Base-by-base conservation (phyloP, 1,140 invertebrate genomes). In the Trichonephila clavata region DNA sequence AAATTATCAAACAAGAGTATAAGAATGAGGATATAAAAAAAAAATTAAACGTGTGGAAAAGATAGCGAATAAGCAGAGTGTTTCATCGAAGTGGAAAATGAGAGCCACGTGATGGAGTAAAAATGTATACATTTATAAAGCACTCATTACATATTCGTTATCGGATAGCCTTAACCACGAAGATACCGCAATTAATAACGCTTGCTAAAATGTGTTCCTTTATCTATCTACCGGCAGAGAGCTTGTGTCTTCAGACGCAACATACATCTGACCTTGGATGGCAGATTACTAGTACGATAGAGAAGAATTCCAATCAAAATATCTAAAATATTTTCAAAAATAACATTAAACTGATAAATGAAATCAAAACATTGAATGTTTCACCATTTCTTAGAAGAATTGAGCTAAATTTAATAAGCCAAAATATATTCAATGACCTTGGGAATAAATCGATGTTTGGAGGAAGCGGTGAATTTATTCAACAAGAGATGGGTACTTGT, bases 171-270 rank as follows among this genome's bases (percentile, higher is more conserved):
- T 77, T 77, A 13, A 16, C 24, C 71, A 39, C 27, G 27, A 77
- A 18, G 27, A 77, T 39, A 27, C 71, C 27, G 71, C 71, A 77
- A 77, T 77, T 77, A 77, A 77, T 77, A 77, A 77, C 71, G 16
- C 71, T 32, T 5, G 14, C 71, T 32, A 77, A 77, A 20, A 77
- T 77, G 2, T 39, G 32, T 77, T 77, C 24, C 71, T 24, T 20
- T 32, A 14, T 77, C 71, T 77, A 4, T 32, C 21, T 77, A 14
- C 27, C 10, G 16, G 16, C 4, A 27, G 13, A 77, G 39, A 77
- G 16, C 32, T n/a, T 39, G 16, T 27, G 24, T 10, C 6, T 32
- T 77, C 27, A 77, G 71, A 77, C 71, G 71, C 71, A 77, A 77
- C 71, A 27, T 39, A 16, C 32, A 13, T 50, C 3, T 77, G 71